Evolutionary conservation across 2,888 invertebrate species (phyloP), one percentile per base, ranked within the genome.

Genomic region (Lasioglossum calceatum): DNA sequence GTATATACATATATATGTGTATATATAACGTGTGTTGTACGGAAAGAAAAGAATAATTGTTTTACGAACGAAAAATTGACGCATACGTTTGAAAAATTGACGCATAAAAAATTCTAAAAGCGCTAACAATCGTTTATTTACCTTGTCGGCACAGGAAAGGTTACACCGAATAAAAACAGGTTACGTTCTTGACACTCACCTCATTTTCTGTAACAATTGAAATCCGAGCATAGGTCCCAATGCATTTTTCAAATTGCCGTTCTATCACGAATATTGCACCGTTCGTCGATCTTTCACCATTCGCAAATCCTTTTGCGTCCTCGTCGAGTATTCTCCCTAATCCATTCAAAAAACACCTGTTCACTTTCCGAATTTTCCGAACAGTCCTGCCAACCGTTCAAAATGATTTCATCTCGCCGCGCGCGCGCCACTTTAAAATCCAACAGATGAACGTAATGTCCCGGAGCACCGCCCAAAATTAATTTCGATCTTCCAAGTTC

Each of bases 281-380:
- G 72, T 72, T 77, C 84, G 75, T 73, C 82, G 86, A 90, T 89
- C 75, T 64, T 87, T 88, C 89, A 86, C 85, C 81, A 89, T 89
- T 89, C 88, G 81, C 80, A 78, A 89, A 90, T 88, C 87, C 85
- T 85, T 90, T 84, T 85, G 88, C 91, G 89, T 88, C 91, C 89
- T 90, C 89, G 87, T 90, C 86, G 95, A 95, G 96, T 95, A 96
- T 96, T 96, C 96, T 96, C 96, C 96, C 96, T 93, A 93, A 94
- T 96, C 96, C 96, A 96, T 97, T 97, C 96, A 96, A 96, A 96
- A 97, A 97, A 97, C 97, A 97, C 97, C 97, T 97, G 97, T 97
- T 97, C 96, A 96, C 96, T 96, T 95, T 95, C 95, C 95, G 96
- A 96, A 96, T 97, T 97, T 97, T 97, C 97, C 96, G 96, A 91